Evolutionary conservation across 1,140 invertebrate species (phyloP).

Genomic region (Musca vetustissima): DNA sequence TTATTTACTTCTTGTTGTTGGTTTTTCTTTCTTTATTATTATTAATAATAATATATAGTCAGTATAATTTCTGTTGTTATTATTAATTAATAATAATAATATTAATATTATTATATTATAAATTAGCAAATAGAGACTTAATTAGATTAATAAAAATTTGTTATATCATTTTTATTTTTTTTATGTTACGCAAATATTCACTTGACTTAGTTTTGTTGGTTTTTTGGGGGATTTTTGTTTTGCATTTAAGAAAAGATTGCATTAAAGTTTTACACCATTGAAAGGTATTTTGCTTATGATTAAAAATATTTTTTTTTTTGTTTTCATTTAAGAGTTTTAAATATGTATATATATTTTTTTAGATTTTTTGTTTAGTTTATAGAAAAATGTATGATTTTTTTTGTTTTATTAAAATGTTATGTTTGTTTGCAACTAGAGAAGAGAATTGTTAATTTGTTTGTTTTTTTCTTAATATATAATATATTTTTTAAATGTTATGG

Average conservation of each 20-base stretch:
- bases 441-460: constrained; percentile 4
- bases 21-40: background rate
- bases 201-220: background rate
- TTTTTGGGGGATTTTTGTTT: background rate
- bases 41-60: too few relatives aligned
- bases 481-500: background rate
- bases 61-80: too few relatives aligned
- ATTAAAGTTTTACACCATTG: constrained; percentile 27
- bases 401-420: constrained; percentile 10
- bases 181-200: constrained; percentile 13
- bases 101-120: too few relatives aligned
- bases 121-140: constrained; percentile 23
- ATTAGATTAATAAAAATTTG: constrained; percentile 16
- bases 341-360: constrained; percentile 8
- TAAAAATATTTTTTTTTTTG: constrained; percentile 10
- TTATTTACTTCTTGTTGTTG: background rate
- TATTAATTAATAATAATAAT: too few relatives aligned
- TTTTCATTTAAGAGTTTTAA: constrained; percentile 18
- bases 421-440: constrained; percentile 15
- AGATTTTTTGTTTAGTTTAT: background rate
- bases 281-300: constrained; percentile 24
- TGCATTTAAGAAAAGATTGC: constrained; percentile 23
- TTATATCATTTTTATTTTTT: background rate
- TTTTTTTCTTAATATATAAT: background rate
- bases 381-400: constrained; percentile 15